phyloP scores from a whole-genome alignment of 2,888 invertebrate genomes.

The Steromphala cineraria region DNA sequence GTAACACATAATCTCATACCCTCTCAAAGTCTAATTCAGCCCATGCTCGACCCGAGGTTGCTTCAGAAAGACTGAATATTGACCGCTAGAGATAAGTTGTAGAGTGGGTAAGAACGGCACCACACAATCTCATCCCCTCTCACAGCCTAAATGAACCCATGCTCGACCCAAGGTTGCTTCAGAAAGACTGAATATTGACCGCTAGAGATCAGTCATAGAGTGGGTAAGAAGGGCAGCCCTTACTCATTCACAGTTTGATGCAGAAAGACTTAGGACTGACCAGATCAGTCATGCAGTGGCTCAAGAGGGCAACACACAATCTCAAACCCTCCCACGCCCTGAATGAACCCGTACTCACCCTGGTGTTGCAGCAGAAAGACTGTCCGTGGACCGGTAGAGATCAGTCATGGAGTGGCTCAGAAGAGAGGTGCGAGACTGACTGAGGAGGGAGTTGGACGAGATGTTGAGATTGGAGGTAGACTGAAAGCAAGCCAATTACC shows the following conservation, averaged over 20 bases:
- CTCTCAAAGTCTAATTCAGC: too few relatives aligned
- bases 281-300: constrained; percentile 87
- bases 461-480: constrained; percentile 35
- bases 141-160: neutral
- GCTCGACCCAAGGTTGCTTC: constrained; percentile 49
- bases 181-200: too few relatives aligned
- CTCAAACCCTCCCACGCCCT: too few relatives aligned
- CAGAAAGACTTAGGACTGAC: constrained; percentile 64
- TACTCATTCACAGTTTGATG: neutral
- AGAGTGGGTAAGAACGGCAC: too few relatives aligned
- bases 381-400: constrained; percentile 77
- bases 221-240: too few relatives aligned
- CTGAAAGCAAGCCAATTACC: constrained; percentile 25
- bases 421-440: constrained; percentile 87
- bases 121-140: too few relatives aligned
- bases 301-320: constrained; percentile 79
- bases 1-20: too few relatives aligned
- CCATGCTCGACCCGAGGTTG: constrained; percentile 46
- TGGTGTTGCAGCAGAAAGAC: constrained; percentile 43
- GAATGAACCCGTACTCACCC: constrained; percentile 43
- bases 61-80: too few relatives aligned
- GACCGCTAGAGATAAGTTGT: too few relatives aligned
- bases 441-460: constrained; percentile 75
- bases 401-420: constrained; percentile 89
- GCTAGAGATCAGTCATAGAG: too few relatives aligned